Conservation (phyloP, 64 coral and sea anemone genomes). For the Acropora tenuis region DNA sequence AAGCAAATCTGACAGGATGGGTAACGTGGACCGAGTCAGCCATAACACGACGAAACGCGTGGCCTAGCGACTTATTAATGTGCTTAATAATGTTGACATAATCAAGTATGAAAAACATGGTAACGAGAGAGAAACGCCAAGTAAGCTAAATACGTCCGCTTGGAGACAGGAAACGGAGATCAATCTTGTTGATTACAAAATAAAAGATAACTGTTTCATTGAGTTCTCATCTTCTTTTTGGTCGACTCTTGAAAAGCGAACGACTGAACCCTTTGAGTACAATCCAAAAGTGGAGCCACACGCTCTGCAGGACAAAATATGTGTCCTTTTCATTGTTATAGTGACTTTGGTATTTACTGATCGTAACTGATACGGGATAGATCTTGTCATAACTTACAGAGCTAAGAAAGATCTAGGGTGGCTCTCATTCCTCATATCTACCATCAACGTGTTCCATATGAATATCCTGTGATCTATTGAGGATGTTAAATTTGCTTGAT, state of each 20-base stretch:
- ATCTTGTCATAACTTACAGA: no score
- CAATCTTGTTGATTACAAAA: conserved; percentile 38
- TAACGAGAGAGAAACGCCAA: background rate
- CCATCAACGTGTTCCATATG: no score
- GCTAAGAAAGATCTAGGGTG: no score
- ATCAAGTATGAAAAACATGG: background rate
- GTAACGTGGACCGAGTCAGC: conserved; percentile 18
- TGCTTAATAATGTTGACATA: background rate
- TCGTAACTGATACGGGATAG: no score
- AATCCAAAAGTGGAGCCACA: conserved; percentile 1
- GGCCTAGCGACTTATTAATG: background rate
- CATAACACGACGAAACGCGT: conserved; percentile 21
- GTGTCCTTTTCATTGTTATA: no score
- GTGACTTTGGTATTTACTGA: no score
- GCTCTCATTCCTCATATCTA: no score
- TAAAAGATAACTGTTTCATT: conserved; percentile 31
- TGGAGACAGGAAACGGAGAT: conserved; percentile 50
- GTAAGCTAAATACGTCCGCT: conserved; percentile 20
- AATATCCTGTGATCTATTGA: no score
- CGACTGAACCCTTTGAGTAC: conserved; percentile 17
- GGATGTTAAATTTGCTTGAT: no score
- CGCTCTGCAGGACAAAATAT: conserved; percentile 2
- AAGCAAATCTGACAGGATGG: conserved; percentile 11
- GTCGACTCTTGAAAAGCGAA: conserved; percentile 63
- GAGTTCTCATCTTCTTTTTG: conserved; percentile 51